Percentiles rank a stretch among this genome's conserved stretches.
Evolutionary conservation across 1,140 invertebrate genomes (phyloP).

Genomic region (Hylaeus anthracinus): DNA sequence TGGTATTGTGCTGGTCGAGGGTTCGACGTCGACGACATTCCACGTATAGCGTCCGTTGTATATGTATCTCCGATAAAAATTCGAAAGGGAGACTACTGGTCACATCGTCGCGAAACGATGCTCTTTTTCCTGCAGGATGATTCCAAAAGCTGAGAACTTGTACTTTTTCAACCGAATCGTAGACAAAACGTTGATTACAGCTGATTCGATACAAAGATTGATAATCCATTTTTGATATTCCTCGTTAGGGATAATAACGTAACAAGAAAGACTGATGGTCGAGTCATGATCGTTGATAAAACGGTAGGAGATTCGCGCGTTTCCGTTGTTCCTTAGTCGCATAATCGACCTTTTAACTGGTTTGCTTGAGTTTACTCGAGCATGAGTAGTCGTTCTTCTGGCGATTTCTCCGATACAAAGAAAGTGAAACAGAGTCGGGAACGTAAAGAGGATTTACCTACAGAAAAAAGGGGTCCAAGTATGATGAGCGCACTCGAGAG

Average conservation of each 20-base stretch:
- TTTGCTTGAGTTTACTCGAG: not conserved
- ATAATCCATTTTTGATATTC: no score
- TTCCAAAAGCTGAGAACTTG: not conserved
- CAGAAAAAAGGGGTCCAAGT: constrained; percentile 58
- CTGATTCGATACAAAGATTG: no score
- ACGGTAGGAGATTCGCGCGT: not conserved
- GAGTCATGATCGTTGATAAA: not conserved
- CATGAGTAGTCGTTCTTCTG: no score
- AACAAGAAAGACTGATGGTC: no score
- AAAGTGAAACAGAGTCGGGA: constrained; percentile 16
- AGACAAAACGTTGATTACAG: not conserved
- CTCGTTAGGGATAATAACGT: no score
- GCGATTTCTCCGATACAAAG: not conserved
- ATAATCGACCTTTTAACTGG: constrained; percentile 20
- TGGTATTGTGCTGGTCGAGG: constrained; percentile 41
- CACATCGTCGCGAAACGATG: not conserved
- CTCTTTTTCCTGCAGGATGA: not conserved
- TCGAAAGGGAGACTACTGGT: not conserved
- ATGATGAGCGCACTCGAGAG: constrained; percentile 55
- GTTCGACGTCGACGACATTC: constrained; percentile 45
- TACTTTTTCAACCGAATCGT: not conserved
- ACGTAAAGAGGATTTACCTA: constrained; percentile 38
- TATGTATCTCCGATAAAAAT: constrained; percentile 41
- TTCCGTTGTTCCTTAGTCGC: not conserved
- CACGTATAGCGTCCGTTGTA: constrained; percentile 22